Evolutionary conservation across 1,140 invertebrate species (phyloP).

Genomic region (Metaphire vulgaris): DNA sequence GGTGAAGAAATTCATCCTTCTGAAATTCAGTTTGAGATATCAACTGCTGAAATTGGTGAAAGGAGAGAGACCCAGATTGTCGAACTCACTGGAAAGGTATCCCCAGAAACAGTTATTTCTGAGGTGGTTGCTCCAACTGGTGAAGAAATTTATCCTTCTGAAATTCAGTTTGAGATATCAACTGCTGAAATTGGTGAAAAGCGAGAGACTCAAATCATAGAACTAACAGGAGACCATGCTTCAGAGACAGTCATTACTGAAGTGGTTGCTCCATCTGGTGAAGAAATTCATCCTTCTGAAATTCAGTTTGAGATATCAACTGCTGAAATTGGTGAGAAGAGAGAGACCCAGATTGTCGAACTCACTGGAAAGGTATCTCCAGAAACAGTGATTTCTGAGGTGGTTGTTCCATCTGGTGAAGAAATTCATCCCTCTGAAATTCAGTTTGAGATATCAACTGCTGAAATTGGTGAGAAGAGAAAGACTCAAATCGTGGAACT

Average conservation of each 20-base stretch:
- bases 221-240: not conserved
- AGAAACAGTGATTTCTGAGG: not conserved
- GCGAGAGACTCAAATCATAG: not conserved
- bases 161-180: not conserved
- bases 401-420: not conserved
- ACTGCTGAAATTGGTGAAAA: not conserved
- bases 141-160: not conserved
- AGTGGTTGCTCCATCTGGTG: not conserved
- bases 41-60: constrained; percentile 22
- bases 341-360: not conserved
- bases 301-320: not conserved
- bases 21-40: constrained; percentile 19
- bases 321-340: not conserved
- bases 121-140: not conserved
- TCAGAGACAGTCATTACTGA: not conserved
- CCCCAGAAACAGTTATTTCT: constrained; percentile 1
- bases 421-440: not conserved
- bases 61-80: not conserved
- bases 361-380: not conserved
- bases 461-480: not conserved
- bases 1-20: constrained; percentile 16
- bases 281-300: not conserved
- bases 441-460: not conserved
- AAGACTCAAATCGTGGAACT: not conserved
- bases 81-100: not conserved